Conservation (phyloP, 37 sponge, comb jelly and placozoan species). For the Petrosia ficiformis region DNA sequence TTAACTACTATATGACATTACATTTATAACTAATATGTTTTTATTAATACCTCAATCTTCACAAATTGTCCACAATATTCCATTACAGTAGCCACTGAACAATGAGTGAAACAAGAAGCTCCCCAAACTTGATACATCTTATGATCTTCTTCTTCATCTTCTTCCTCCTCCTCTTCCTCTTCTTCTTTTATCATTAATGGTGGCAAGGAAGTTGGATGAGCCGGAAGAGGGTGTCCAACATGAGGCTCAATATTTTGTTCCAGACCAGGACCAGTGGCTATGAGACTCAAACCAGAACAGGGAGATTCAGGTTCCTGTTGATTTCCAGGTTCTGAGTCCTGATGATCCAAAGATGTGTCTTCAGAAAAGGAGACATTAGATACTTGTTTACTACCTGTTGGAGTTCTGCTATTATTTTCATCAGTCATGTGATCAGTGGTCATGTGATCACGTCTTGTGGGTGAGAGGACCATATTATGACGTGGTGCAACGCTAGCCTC, state of each 20-base stretch:
- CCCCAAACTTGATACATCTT: slow-evolving; percentile 55
- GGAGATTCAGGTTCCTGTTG: too few species aligned
- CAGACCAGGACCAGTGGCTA: neutral
- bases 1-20: too few species aligned
- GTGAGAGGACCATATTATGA: too few species aligned
- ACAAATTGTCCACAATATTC: slow-evolving; percentile 47
- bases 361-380: too few species aligned
- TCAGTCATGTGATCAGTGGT: too few species aligned
- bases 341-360: too few species aligned
- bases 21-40: neutral
- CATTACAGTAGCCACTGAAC: slow-evolving; percentile 38
- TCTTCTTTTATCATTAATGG: neutral
- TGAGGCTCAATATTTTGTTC: neutral
- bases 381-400: too few species aligned
- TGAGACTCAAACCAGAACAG: too few species aligned
- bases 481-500: too few species aligned
- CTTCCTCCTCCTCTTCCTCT: slow-evolving; percentile 6
- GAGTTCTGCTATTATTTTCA: too few species aligned
- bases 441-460: too few species aligned
- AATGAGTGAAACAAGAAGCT: slow-evolving; percentile 27
- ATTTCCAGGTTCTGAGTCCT: too few species aligned
- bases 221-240: neutral
- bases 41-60: slow-evolving; percentile 45
- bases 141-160: slow-evolving; percentile 16
- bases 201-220: neutral